These are phyloP conservation scores for Natator depressus DNA, from an alignment of 2,113 vertebrate genomes.

Conservation along the genomic window DNA sequence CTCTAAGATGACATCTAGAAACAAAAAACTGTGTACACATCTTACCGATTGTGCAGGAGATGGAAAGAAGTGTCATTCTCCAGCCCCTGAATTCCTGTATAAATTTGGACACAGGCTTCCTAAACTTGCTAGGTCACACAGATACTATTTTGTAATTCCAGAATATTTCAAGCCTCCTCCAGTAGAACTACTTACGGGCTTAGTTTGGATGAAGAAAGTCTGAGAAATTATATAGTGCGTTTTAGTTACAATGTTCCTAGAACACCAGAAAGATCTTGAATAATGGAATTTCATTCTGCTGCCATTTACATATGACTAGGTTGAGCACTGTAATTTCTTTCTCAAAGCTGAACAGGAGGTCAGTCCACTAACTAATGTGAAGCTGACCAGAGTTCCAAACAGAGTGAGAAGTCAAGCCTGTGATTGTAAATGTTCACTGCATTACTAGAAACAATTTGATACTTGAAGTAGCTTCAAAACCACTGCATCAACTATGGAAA, in stretches of 20 bases:
- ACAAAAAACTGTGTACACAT: not conserved
- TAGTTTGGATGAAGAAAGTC: conserved; percentile 50
- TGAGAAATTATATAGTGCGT: conserved; percentile 59
- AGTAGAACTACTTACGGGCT: conserved; percentile 56
- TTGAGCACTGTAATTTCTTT: conserved; percentile 33
- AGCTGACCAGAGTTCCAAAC: not conserved
- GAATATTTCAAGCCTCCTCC: conserved; percentile 27
- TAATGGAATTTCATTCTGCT: conserved; percentile 55
- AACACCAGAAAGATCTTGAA: conserved; percentile 38
- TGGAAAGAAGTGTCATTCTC: fast-evolving
- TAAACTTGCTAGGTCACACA: not conserved
- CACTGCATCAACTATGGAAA: not conserved
- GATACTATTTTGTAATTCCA: not conserved
- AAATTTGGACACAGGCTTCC: not conserved
- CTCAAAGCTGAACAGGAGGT: not conserved
- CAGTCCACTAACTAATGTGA: not conserved
- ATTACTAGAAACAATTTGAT: not conserved
- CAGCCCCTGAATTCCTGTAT: not conserved
- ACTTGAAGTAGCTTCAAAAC: not conserved
- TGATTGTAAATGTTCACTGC: not conserved
- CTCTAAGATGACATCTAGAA: not conserved
- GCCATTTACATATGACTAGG: not conserved
- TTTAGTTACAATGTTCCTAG: conserved; percentile 45
- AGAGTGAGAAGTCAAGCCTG: not conserved
- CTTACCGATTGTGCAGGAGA: not conserved